phyloP scores from a whole-genome alignment of 2,888 invertebrate genomes.

The Tachystola acroxantha region DNA sequence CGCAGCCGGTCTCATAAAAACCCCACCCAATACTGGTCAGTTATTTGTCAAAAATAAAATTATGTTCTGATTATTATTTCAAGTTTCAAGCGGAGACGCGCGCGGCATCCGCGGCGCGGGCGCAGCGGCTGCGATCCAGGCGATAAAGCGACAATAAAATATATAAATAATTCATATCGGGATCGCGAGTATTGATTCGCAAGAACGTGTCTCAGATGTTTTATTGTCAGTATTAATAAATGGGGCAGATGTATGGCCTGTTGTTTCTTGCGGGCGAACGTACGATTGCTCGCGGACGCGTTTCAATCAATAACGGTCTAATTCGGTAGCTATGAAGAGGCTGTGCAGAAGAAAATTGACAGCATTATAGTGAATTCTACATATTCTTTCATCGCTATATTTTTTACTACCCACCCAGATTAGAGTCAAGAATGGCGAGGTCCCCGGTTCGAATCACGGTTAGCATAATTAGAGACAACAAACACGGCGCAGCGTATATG shows the following conservation, averaged over 20 bases:
- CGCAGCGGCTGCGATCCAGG: slow-evolving; percentile 47
- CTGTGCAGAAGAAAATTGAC: no score
- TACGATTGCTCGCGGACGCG: slow-evolving; percentile 43
- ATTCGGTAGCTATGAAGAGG: neutral
- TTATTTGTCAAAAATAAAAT: slow-evolving; percentile 76
- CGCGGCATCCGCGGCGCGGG: slow-evolving; percentile 34
- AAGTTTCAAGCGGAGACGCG: slow-evolving; percentile 52
- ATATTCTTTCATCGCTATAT: no score
- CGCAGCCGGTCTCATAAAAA: slow-evolving; percentile 44
- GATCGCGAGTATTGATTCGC: slow-evolving; percentile 67
- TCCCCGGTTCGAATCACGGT: no score
- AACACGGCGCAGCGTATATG: no score
- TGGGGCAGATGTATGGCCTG: slow-evolving; percentile 60
- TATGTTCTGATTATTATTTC: slow-evolving; percentile 72
- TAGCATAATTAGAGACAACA: no score
- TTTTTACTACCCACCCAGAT: no score
- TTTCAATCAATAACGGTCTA: neutral
- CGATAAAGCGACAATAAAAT: slow-evolving; percentile 75
- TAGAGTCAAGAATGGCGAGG: no score
- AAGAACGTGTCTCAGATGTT: slow-evolving; percentile 77
- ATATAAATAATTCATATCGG: slow-evolving; percentile 72
- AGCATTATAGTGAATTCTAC: no score
- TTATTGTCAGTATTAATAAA: slow-evolving; percentile 71
- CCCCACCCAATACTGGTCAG: slow-evolving; percentile 45
- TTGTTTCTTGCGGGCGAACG: slow-evolving; percentile 39